Evolutionary conservation across 2,888 invertebrate genomes (phyloP).

Genomic region (Lochmaea crataegi): DNA sequence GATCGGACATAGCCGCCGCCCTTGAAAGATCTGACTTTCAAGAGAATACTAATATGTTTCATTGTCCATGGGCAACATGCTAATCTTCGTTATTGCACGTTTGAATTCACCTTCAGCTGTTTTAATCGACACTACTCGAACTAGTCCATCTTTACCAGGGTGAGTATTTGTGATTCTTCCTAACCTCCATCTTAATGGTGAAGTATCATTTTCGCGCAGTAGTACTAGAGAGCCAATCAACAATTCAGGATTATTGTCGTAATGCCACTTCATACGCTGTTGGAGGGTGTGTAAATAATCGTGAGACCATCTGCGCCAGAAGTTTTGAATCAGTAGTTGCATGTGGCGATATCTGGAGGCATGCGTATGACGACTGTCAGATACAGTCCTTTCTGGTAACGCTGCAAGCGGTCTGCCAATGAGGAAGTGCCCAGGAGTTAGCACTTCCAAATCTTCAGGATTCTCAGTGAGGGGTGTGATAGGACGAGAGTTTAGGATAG

Average conservation of each 20-base stretch:
- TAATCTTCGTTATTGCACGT: neutral
- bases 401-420: neutral
- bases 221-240: neutral
- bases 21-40: neutral
- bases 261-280: neutral
- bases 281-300: neutral
- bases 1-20: neutral
- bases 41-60: neutral
- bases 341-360: neutral
- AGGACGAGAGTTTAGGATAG: constrained; percentile 1
- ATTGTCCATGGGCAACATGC: neutral
- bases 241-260: neutral
- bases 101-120: neutral
- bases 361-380: neutral
- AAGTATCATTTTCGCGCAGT: neutral
- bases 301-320: neutral
- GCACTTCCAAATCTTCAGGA: neutral
- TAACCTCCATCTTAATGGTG: neutral
- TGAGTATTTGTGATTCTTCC: neutral
- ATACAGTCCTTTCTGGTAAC: neutral
- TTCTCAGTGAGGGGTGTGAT: constrained; percentile 3
- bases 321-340: neutral
- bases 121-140: neutral
- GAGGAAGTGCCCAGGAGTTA: neutral
- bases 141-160: neutral